phyloP scores from a whole-genome alignment of 2,113 vertebrate species.

The Dicaeum eximium region DNA sequence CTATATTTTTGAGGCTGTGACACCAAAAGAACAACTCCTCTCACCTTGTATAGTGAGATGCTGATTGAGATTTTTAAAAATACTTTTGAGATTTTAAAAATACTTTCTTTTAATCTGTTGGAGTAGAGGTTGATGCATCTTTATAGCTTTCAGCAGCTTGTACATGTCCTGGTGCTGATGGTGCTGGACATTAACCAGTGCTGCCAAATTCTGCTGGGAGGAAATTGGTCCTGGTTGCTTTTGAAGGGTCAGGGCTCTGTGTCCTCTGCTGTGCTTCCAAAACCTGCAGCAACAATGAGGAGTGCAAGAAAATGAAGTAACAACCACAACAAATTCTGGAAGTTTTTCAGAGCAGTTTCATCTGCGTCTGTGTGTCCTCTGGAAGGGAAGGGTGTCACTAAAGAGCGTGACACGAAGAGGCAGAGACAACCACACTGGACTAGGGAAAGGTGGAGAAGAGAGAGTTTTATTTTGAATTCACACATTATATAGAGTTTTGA shows the following conservation, averaged over 20 bases:
- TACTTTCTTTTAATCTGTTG: conserved; percentile 15
- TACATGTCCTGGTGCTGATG: conserved; percentile 8
- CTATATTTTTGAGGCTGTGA: background rate
- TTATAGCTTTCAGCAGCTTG: conserved; percentile 40
- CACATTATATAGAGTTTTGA: too few species aligned
- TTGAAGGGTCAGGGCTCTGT: conserved; percentile 25
- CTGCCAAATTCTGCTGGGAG: conserved; percentile 59
- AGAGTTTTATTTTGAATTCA: too few species aligned
- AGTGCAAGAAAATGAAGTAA: background rate
- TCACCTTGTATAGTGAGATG: background rate
- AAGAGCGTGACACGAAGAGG: too few species aligned
- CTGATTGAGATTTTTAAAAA: background rate
- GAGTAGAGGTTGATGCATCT: conserved; percentile 37
- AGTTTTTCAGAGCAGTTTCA: background rate
- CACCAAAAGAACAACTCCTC: background rate
- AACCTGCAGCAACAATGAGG: background rate
- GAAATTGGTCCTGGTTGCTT: conserved; percentile 64
- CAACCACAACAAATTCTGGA: background rate
- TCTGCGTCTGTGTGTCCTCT: background rate
- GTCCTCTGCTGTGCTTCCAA: conserved; percentile 65
- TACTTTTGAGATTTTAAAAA: background rate
- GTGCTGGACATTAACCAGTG: conserved; percentile 49
- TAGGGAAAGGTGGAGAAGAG: too few species aligned
- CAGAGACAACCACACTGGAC: too few species aligned
- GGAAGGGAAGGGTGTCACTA: too few species aligned